phyloP scores from a whole-genome alignment of 92 coral and sea anemone species.

The Virgularia gustaviana region DNA sequence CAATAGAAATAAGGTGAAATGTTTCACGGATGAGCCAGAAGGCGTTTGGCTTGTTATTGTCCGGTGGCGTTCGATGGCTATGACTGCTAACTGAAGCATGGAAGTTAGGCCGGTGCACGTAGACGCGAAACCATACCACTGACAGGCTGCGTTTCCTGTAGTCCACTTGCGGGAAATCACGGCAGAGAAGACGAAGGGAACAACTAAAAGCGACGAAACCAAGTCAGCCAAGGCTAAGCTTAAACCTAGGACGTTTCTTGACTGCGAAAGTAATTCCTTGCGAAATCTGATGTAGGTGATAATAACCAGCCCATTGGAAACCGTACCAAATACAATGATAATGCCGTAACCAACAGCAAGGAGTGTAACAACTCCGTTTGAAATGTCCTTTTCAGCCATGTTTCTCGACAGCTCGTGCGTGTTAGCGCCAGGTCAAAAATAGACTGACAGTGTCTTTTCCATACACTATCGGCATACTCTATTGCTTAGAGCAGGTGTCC shows the following conservation, averaged over 20 bases:
- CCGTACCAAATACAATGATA: neutral
- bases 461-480: too few relatives aligned
- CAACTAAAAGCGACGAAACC: conserved; percentile 41
- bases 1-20: conserved; percentile 13
- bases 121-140: conserved; percentile 34
- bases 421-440: too few relatives aligned
- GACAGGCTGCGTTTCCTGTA: too few relatives aligned
- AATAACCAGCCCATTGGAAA: conserved; percentile 47
- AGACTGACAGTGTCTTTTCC: too few relatives aligned
- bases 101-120: too few relatives aligned
- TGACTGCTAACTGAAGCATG: conserved; percentile 56
- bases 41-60: conserved; percentile 4
- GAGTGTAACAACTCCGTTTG: too few relatives aligned
- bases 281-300: too few relatives aligned
- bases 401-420: too few relatives aligned
- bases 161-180: conserved; percentile 43
- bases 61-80: conserved; percentile 47
- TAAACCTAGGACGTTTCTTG: conserved; percentile 41
- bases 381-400: too few relatives aligned
- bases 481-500: too few relatives aligned
- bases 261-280: conserved; percentile 23
- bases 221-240: conserved; percentile 66
- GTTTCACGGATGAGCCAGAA: conserved; percentile 2
- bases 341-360: neutral
- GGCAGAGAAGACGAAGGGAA: conserved; percentile 48